Conservation (phyloP, 2,888 invertebrate species). For the Ennomos fuscantarius region DNA sequence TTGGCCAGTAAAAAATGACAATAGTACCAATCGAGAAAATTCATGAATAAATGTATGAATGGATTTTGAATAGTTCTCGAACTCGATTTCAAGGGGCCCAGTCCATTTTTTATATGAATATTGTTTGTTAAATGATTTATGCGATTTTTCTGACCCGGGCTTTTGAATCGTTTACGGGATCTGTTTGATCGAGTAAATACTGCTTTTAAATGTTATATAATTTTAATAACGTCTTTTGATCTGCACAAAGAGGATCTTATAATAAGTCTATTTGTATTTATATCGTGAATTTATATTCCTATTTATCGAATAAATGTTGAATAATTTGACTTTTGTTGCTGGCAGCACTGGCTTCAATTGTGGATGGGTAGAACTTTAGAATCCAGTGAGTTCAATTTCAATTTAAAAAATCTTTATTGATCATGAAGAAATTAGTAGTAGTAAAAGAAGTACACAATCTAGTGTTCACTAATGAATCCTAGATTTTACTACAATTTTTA, state of each 20-base stretch:
- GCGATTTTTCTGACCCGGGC: slow-evolving; percentile 16
- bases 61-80: slow-evolving; percentile 42
- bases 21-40: slow-evolving; percentile 45
- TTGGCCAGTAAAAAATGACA: slow-evolving; percentile 38
- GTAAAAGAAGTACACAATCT: too few species aligned
- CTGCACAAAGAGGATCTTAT: neutral
- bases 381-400: too few species aligned
- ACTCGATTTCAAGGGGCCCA: slow-evolving; percentile 33
- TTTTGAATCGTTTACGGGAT: slow-evolving; percentile 14
- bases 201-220: slow-evolving; percentile 6
- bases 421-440: too few species aligned
- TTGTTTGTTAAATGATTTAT: slow-evolving; percentile 40
- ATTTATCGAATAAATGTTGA: too few species aligned
- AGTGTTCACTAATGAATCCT: too few species aligned
- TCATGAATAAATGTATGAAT: slow-evolving; percentile 48
- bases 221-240: slow-evolving; percentile 1
- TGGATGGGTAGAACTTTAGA: too few species aligned
- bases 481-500: too few species aligned
- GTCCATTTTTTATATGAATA: slow-evolving; percentile 43
- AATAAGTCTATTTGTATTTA: too few species aligned
- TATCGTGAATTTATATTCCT: too few species aligned
- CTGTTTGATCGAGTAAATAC: slow-evolving; percentile 7
- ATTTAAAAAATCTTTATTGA: too few species aligned
- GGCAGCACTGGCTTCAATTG: too few species aligned
- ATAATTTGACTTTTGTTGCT: too few species aligned